phyloP scores from a whole-genome alignment of 2,888 invertebrate species.

The Cerastoderma edule region DNA sequence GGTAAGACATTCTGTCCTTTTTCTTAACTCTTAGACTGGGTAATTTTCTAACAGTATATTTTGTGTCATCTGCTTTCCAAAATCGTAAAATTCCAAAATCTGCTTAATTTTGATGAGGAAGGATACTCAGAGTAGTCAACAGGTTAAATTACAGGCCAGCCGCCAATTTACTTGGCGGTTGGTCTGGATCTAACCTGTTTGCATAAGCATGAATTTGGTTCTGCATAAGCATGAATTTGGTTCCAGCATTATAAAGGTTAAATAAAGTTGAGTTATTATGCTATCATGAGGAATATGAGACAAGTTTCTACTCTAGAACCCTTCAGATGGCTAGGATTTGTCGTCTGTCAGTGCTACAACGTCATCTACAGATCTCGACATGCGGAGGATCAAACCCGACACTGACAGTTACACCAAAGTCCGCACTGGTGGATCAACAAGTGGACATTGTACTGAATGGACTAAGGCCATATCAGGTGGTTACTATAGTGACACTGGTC shows the following conservation, averaged over 20 bases:
- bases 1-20: too few species aligned
- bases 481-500: constrained; percentile 14
- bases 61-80: too few species aligned
- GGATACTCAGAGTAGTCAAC: too few species aligned
- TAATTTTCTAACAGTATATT: too few species aligned
- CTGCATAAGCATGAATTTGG: not conserved
- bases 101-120: too few species aligned
- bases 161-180: not conserved
- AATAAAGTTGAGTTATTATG: too few species aligned
- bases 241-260: not conserved
- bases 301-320: not conserved
- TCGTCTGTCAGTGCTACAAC: not conserved
- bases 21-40: too few species aligned
- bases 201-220: not conserved
- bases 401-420: not conserved
- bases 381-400: not conserved
- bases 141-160: not conserved
- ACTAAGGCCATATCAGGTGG: constrained; percentile 8
- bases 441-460: constrained; percentile 17
- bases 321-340: not conserved
- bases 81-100: too few species aligned
- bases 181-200: not conserved
- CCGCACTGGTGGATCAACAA: constrained; percentile 22
- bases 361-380: not conserved
- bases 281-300: too few species aligned